Conservation (phyloP, 30 jellyfish, hydroid and myxozoan species). For the Cassiopea andromeda region DNA sequence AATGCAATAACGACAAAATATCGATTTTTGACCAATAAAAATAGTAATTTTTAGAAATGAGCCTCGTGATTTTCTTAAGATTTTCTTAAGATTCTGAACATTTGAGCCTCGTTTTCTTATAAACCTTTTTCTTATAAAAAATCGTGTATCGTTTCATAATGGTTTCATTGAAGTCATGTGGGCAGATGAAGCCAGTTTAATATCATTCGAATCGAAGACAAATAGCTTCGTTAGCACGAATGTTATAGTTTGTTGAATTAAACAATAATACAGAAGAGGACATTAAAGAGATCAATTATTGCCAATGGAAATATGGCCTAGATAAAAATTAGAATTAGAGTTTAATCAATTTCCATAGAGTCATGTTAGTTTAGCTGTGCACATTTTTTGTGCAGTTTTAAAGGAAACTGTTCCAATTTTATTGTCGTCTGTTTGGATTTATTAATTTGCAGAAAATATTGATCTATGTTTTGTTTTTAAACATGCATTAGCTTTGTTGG, state of each 20-base stretch:
- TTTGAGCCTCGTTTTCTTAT: no score
- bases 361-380: constrained; percentile 15
- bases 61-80: no score
- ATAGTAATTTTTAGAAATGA: no score
- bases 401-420: not conserved
- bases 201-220: not conserved
- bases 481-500: not conserved
- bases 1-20: no score
- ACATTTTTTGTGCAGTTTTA: not conserved
- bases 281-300: not conserved
- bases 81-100: no score
- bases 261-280: not conserved
- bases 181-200: not conserved
- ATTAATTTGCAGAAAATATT: not conserved
- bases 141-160: no score
- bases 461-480: not conserved
- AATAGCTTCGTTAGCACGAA: not conserved
- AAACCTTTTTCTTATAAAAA: no score
- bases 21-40: no score
- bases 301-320: not conserved
- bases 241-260: not conserved
- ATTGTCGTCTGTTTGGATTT: not conserved
- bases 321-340: not conserved
- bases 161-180: no score
- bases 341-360: not conserved